Evolutionary conservation across 2,113 vertebrate species (phyloP), one percentile per base, ranked within the genome.

Genomic region (Dascyllus trimaculatus): DNA sequence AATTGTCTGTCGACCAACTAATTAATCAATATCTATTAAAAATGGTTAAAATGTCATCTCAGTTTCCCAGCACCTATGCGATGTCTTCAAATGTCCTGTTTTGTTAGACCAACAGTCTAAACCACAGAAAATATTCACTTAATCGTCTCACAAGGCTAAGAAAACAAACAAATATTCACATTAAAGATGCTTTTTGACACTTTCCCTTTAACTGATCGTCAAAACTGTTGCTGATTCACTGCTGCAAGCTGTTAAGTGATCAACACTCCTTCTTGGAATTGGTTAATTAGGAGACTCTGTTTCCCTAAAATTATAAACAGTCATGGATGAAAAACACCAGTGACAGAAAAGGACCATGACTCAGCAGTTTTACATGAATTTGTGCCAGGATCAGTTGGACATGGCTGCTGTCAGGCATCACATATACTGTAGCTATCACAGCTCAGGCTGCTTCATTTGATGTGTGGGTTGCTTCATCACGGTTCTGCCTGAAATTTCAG

Each of bases 311-410:
- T 35, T 35, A 35, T 19, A 10, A 56, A n/a, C 4, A n/a, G 29
- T 71, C 21, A 40, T n/a, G 15, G 22, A 35, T 56, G 29, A 32
- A 69, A 66, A 82, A 25, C 56, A 69, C 19, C 45, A 71, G 52
- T 51, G n/a, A 53, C 46, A 49, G 29, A 32, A 62, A 75, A 40
- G 68, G 67, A 78, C 45, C 24, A 67, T 88, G 83, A 89, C 80
- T 87, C 82, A 72, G 78, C 72, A 51, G 76, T 82, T 71, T 61
- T 11, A 43, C 21, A 19, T 49, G 49, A 49, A 53, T 45, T 35
- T 38, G 19, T 29, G 59, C 68, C 63, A 62, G 46, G 56, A 19
- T 57, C 25, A 63, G 48, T 49, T 17, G 18, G 46, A 63, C 1
- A 61, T 38, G 26, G 60, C 11, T 2, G 6, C 24, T 38, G 25